A percentile compares a stretch with the other conserved stretches of the same genome.
These are phyloP conservation scores for Atrichornis clamosus DNA, from an alignment of 2,113 vertebrate species.

Conservation along the genomic window DNA sequence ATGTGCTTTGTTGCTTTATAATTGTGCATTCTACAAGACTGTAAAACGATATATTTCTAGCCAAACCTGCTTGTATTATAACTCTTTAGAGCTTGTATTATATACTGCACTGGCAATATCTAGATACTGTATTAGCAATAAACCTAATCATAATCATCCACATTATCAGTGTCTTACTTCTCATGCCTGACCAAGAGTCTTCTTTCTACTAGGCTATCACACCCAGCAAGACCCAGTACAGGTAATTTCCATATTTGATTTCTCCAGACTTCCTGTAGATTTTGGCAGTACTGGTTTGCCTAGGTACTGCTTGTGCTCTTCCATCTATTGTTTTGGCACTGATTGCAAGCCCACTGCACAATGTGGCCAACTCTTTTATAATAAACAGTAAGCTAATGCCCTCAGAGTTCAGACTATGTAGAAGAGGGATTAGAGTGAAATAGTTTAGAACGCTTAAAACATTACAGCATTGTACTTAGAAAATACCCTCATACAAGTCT, in stretches of 20 bases:
- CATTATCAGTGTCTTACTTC: neutral
- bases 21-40: neutral
- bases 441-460: neutral
- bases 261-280: neutral
- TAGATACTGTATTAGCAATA: neutral
- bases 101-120: neutral
- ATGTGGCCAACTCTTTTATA: neutral
- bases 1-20: neutral
- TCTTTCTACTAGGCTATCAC: neutral
- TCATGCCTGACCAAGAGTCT: neutral
- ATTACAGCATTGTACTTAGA: neutral
- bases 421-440: neutral
- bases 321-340: neutral
- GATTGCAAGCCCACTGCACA: neutral
- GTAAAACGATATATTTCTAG: neutral
- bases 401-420: neutral
- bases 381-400: neutral
- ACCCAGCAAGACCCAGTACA: neutral
- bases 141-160: neutral
- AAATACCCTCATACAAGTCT: neutral
- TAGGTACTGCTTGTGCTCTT: neutral
- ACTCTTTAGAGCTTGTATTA: neutral
- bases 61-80: neutral
- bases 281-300: neutral
- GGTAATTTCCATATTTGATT: neutral